These are phyloP conservation scores for Brachyopa scutellaris DNA, from an alignment of 2,888 invertebrate genomes.

Conservation along the genomic window DNA sequence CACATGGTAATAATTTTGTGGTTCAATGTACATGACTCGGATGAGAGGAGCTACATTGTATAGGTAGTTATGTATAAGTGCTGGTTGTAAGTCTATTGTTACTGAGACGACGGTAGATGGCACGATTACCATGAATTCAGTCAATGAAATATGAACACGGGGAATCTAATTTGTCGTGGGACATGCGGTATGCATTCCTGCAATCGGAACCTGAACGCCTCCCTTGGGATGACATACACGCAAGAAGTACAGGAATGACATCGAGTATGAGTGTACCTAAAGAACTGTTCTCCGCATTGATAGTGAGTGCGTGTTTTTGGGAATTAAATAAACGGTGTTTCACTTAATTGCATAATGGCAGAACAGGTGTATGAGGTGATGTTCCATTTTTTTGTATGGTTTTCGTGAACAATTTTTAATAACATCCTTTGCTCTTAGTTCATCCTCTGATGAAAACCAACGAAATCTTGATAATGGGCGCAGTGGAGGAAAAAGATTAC, in stretches of 20 bases:
- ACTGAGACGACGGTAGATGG: constrained; percentile 8
- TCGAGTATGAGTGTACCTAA: too few species aligned
- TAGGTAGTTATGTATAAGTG: too few species aligned
- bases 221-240: too few species aligned
- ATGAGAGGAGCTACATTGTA: constrained; percentile 13
- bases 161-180: constrained; percentile 28
- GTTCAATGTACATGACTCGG: constrained; percentile 10
- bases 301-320: constrained; percentile 8
- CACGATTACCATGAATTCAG: constrained; percentile 10
- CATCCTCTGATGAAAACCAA: too few species aligned
- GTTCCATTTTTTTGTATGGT: too few species aligned
- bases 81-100: not conserved
- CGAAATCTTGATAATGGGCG: too few species aligned
- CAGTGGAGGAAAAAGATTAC: too few species aligned
- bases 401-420: too few species aligned
- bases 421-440: too few species aligned
- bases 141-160: constrained; percentile 26
- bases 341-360: not conserved
- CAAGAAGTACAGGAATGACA: too few species aligned
- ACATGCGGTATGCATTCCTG: constrained; percentile 2
- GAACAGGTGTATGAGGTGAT: constrained; percentile 10
- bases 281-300: too few species aligned
- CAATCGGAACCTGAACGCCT: too few species aligned
- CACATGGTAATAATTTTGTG: constrained; percentile 20
- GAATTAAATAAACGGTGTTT: constrained; percentile 2